Evolutionary conservation across 2,797 vertebrate genomes (phyloP).

Genomic region (Vultur gryphus): DNA sequence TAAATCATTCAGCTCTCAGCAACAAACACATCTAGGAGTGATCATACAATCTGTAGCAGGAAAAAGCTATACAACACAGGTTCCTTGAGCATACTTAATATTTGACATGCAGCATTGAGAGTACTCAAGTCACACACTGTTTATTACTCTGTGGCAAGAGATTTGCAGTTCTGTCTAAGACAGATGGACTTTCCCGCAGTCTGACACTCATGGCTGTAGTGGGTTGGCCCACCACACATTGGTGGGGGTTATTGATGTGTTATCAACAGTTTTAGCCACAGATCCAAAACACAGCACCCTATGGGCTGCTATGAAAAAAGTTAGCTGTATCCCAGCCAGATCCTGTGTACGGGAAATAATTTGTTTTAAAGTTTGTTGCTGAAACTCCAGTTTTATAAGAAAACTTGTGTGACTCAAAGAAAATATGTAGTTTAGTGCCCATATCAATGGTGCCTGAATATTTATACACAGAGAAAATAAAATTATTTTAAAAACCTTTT

Average conservation of each 20-base stretch:
- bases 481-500: neutral
- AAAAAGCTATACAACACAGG: neutral
- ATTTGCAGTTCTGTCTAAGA: neutral
- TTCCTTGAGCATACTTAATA: neutral
- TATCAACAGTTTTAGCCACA: neutral
- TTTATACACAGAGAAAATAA: neutral
- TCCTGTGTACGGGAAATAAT: neutral
- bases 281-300: neutral
- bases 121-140: neutral
- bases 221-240: rapidly evolving
- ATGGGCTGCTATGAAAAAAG: neutral
- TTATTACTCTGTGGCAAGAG: neutral
- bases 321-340: neutral
- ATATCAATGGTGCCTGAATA: neutral
- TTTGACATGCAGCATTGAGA: neutral
- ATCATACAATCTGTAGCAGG: neutral
- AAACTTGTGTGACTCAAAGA: neutral
- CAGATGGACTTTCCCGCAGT: neutral
- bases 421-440: rapidly evolving
- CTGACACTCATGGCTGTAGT: neutral
- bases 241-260: rapidly evolving
- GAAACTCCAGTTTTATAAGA: neutral
- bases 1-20: neutral
- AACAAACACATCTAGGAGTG: neutral
- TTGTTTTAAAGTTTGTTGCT: neutral